phyloP scores from a whole-genome alignment of 2,888 invertebrate genomes.

The Chymomyza amoena region DNA sequence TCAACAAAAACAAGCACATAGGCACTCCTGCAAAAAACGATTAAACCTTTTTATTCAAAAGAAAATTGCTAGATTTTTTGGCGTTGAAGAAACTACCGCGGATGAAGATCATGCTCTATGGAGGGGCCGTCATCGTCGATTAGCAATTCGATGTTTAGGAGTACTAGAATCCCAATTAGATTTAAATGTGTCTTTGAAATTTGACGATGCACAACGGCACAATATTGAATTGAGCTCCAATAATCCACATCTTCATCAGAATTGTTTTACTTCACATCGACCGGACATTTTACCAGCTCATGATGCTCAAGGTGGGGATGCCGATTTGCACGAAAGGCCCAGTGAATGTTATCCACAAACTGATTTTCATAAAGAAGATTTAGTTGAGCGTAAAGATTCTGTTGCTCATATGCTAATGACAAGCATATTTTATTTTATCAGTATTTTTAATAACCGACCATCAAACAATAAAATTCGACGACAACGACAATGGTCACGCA shows the following conservation, averaged over 20 bases:
- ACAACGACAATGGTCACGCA: conserved; percentile 84
- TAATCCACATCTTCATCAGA: conserved; percentile 21
- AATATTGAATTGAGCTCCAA: conserved; percentile 24
- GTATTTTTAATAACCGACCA: conserved; percentile 81
- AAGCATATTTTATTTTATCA: conserved; percentile 74
- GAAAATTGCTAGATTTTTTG: conserved; percentile 77
- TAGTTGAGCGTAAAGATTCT: conserved; percentile 78
- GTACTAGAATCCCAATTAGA: conserved; percentile 39
- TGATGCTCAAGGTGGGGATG: conserved; percentile 59
- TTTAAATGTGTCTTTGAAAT: conserved; percentile 25
- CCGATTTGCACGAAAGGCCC: conserved; percentile 14
- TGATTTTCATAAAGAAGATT: conserved; percentile 65
- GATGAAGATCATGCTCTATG: conserved; percentile 74
- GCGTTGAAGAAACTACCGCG: conserved; percentile 75
- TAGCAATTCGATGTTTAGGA: conserved; percentile 77
- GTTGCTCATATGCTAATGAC: conserved; percentile 77
- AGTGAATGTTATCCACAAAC: conserved; percentile 33
- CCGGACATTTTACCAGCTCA: conserved; percentile 78
- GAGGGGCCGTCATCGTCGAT: conserved; percentile 76
- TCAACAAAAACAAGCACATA: conserved; percentile 40
- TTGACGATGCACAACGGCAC: conserved; percentile 3
- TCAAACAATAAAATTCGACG: conserved; percentile 35
- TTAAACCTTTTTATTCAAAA: conserved; percentile 75
- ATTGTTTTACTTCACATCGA: conserved; percentile 56
- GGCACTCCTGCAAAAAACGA: conserved; percentile 72